Conservation (phyloP, 2,797 vertebrate species). For the Enteromius thamalakanensis region DNA sequence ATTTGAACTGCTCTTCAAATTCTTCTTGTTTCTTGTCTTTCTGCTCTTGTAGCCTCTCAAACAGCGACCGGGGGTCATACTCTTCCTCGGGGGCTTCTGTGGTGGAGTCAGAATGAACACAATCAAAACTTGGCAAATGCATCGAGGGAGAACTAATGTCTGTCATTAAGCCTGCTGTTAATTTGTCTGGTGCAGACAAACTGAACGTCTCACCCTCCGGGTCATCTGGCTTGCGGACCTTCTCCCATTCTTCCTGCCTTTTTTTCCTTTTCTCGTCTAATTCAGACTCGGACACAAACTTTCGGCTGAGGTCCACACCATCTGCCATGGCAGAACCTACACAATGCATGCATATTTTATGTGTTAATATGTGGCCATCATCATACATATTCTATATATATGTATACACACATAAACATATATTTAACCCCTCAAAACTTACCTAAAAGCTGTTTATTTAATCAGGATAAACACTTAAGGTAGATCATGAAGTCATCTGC, state of each 20-base stretch:
- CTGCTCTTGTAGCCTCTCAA: constrained; percentile 93
- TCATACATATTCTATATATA: not conserved
- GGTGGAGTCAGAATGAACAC: constrained; percentile 46
- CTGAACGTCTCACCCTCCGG: constrained; percentile 82
- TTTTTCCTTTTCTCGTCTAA: constrained; percentile 90
- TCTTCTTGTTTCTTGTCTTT: constrained; percentile 98
- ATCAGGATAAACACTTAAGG: constrained; percentile 33
- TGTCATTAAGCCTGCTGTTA: not conserved
- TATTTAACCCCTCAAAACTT: not conserved
- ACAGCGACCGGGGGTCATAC: constrained; percentile 90
- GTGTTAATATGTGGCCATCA: not conserved
- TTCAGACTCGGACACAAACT: constrained; percentile 92
- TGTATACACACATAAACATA: not conserved
- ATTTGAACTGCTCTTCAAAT: constrained; percentile 97
- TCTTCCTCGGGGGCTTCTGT: constrained; percentile 93
- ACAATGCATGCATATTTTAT: constrained; percentile 32
- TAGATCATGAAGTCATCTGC: constrained; percentile 51
- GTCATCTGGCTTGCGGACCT: constrained; percentile 94
- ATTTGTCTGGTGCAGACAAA: not conserved
- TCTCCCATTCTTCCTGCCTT: constrained; percentile 97
- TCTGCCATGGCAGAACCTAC: constrained; percentile 82
- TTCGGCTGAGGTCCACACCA: constrained; percentile 88
- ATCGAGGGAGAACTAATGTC: not conserved
- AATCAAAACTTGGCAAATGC: constrained; percentile 14
- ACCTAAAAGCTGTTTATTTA: constrained; percentile 48